phyloP scores from a whole-genome alignment of 1,140 invertebrate species.

The Kradibia gibbosae region DNA sequence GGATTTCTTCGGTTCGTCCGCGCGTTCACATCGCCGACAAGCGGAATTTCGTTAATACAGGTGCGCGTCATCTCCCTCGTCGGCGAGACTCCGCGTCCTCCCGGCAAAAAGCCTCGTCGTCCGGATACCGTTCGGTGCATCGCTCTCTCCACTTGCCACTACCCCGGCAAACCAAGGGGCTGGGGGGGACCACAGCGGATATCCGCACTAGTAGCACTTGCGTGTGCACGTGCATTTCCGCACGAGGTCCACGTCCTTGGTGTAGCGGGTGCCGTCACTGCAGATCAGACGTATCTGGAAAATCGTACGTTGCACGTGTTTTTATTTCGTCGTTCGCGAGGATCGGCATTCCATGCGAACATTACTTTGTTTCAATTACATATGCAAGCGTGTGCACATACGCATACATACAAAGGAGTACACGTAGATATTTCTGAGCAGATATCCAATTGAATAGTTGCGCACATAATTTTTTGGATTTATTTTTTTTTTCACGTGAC shows the following conservation, averaged over 20 bases:
- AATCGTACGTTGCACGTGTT: neutral
- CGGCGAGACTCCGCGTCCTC: neutral
- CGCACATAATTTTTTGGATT: too few species aligned
- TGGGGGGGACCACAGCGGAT: neutral
- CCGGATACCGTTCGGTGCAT: too few species aligned
- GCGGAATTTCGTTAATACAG: constrained; percentile 39
- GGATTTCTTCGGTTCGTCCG: constrained; percentile 19
- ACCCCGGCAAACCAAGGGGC: constrained; percentile 22
- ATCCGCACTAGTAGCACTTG: constrained; percentile 80
- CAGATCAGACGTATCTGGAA: constrained; percentile 89
- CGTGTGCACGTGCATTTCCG: constrained; percentile 92
- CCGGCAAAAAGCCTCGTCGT: neutral
- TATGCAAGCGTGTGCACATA: too few species aligned
- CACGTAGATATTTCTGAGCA: too few species aligned
- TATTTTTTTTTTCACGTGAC: too few species aligned
- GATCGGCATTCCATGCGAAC: too few species aligned
- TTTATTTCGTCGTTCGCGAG: constrained; percentile 4
- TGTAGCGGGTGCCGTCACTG: constrained; percentile 91
- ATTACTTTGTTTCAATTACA: too few species aligned
- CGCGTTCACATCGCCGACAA: constrained; percentile 5
- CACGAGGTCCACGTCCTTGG: constrained; percentile 96
- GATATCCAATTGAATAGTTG: too few species aligned
- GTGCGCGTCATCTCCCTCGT: neutral
- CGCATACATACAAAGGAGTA: too few species aligned
- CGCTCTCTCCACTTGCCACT: constrained; percentile 7